A percentile compares a stretch with the other conserved stretches of the same genome.
Conservation (phyloP, 1,140 invertebrate genomes). For the Drosophila sechellia region DNA sequence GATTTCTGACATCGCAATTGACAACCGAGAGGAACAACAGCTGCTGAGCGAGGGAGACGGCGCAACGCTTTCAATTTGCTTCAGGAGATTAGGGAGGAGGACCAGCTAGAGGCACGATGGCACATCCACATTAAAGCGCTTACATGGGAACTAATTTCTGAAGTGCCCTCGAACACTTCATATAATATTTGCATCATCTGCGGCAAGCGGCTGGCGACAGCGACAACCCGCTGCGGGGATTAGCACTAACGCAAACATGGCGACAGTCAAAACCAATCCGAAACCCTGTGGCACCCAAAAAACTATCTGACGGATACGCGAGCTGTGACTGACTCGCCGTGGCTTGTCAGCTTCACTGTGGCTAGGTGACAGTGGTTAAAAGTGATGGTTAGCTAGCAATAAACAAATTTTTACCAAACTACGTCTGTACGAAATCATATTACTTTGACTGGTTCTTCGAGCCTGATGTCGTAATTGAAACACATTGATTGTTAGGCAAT, state of each 20-base stretch:
- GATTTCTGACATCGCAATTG: constrained; percentile 80
- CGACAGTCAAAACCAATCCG: constrained; percentile 58
- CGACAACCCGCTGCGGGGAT: constrained; percentile 78
- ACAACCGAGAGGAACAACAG: constrained; percentile 60
- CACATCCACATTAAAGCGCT: constrained; percentile 70
- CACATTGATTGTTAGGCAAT: too few species aligned
- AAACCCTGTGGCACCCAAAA: constrained; percentile 6
- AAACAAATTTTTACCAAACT: too few species aligned
- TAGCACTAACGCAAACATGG: constrained; percentile 74
- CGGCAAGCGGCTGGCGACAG: constrained; percentile 53
- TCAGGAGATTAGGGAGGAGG: constrained; percentile 57
- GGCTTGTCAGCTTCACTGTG: constrained; percentile 76
- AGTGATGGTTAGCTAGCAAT: neutral
- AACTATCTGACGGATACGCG: constrained; percentile 58
- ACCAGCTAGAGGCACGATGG: constrained; percentile 1
- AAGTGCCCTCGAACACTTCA: constrained; percentile 77
- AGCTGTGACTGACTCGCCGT: constrained; percentile 66
- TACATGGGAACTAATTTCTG: constrained; percentile 83
- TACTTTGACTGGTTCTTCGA: too few species aligned
- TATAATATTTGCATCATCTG: constrained; percentile 78
- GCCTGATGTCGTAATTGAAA: too few species aligned
- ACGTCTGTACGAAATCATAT: too few species aligned
- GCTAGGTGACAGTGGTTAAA: constrained; percentile 9
- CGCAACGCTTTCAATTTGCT: constrained; percentile 62
- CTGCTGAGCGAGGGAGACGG: constrained; percentile 43